Evolutionary conservation across 2,113 vertebrate genomes (phyloP).

Genomic region (Tupaia chinensis): DNA sequence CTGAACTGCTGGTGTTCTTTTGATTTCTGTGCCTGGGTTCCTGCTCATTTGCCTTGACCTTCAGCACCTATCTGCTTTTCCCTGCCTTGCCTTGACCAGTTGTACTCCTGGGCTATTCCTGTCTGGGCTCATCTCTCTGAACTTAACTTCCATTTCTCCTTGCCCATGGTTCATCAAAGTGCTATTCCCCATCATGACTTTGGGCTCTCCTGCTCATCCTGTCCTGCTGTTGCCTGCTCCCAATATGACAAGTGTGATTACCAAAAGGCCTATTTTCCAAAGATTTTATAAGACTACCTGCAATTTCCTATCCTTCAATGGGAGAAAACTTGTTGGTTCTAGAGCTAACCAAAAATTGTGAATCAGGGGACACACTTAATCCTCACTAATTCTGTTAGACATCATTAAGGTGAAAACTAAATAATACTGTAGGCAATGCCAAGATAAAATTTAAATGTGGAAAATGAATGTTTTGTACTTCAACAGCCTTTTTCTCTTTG

Average conservation of each 20-base stretch:
- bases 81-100: neutral
- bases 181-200: neutral
- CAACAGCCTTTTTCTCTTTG: slow-evolving; percentile 24
- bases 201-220: neutral
- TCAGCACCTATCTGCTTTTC: neutral
- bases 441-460: slow-evolving; percentile 42
- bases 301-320: slow-evolving; percentile 64
- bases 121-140: neutral
- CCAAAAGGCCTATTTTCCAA: slow-evolving; percentile 65
- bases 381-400: slow-evolving; percentile 22
- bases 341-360: slow-evolving; percentile 49
- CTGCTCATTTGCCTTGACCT: neutral
- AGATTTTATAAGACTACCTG: slow-evolving; percentile 74
- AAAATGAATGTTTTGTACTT: slow-evolving; percentile 1
- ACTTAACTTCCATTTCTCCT: slow-evolving; percentile 65
- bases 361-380: neutral
- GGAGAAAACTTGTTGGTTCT: slow-evolving; percentile 50
- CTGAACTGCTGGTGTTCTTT: neutral
- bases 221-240: slow-evolving; percentile 61
- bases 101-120: neutral
- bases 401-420: slow-evolving; percentile 65
- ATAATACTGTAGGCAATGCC: neutral
- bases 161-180: neutral
- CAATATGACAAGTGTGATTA: slow-evolving; percentile 76
- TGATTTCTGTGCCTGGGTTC: neutral